phyloP scores from a whole-genome alignment of 2,113 vertebrate genomes.

The Trematomus loennbergii region DNA sequence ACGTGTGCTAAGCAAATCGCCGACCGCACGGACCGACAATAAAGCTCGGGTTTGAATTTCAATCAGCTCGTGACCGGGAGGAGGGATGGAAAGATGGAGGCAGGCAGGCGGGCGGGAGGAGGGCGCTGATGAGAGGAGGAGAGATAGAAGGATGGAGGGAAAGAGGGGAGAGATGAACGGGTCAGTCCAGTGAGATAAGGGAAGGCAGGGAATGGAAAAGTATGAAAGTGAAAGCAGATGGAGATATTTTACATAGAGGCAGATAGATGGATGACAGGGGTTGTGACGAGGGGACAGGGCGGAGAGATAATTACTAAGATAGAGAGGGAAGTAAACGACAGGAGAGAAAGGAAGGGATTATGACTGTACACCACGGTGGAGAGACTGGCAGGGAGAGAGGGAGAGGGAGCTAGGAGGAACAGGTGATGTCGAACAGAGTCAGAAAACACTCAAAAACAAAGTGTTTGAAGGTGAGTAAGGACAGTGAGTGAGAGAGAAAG shows the following conservation, averaged over 20 bases:
- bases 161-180: conserved; percentile 74
- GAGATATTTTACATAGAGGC: conserved; percentile 83
- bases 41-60: conserved; percentile 76
- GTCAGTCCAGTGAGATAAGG: conserved; percentile 77
- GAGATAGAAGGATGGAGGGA: conserved; percentile 60
- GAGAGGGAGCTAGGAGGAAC: conserved; percentile 36
- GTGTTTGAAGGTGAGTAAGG: conserved; percentile 58
- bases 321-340: conserved; percentile 69
- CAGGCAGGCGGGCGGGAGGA: conserved; percentile 57
- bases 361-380: conserved; percentile 66
- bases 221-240: conserved; percentile 73
- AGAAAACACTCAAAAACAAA: conserved; percentile 36
- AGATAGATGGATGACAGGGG: conserved; percentile 73
- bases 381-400: conserved; percentile 55
- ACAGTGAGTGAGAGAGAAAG: conserved; percentile 48
- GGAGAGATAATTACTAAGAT: conserved; percentile 83
- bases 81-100: conserved; percentile 61
- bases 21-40: conserved; percentile 42
- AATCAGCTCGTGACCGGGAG: conserved; percentile 62
- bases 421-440: conserved; percentile 56
- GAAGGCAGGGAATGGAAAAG: conserved; percentile 75
- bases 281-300: conserved; percentile 66
- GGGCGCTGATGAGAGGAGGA: conserved; percentile 63
- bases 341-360: conserved; percentile 73
- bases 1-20: conserved; percentile 65